Evolutionary conservation across 2,888 invertebrate species (phyloP).

Genomic region (Thereva unica): DNA sequence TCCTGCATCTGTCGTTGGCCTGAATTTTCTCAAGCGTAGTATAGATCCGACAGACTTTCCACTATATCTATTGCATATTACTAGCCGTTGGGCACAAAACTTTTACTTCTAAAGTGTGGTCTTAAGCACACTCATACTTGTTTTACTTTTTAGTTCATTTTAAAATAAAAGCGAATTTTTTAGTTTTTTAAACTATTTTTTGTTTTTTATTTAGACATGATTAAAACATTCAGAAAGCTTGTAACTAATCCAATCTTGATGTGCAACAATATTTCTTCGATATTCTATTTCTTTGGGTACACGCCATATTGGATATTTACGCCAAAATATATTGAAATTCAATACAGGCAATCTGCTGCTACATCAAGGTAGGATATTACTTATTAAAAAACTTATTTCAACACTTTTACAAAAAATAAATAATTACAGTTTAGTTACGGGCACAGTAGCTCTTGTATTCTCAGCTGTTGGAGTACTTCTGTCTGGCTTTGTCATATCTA

Average conservation of each 20-base stretch:
- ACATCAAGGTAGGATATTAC: conserved; percentile 60
- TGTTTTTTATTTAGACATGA: conserved; percentile 62
- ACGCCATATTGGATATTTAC: conserved; percentile 80
- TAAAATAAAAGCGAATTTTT: no score
- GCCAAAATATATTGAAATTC: conserved; percentile 82
- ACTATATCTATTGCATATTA: no score
- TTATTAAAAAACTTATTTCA: not conserved
- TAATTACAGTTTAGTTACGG: conserved; percentile 68
- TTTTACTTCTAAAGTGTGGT: no score
- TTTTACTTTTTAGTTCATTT: no score
- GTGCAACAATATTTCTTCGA: conserved; percentile 73
- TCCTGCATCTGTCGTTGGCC: no score
- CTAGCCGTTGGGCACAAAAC: no score
- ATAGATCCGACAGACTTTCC: no score
- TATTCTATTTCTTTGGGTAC: conserved; percentile 73
- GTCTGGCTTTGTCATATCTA: conserved; percentile 69
- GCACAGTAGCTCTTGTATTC: conserved; percentile 70
- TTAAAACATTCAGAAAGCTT: conserved; percentile 66
- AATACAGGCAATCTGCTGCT: conserved; percentile 76
- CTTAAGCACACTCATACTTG: no score
- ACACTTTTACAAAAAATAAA: not conserved
- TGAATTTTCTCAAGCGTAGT: no score
- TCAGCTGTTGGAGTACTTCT: conserved; percentile 71
- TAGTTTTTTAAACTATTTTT: no score
- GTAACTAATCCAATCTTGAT: conserved; percentile 70